These are phyloP conservation scores for Lateolabrax maculatus DNA, from an alignment of 2,797 vertebrate species.

Conservation along the genomic window DNA sequence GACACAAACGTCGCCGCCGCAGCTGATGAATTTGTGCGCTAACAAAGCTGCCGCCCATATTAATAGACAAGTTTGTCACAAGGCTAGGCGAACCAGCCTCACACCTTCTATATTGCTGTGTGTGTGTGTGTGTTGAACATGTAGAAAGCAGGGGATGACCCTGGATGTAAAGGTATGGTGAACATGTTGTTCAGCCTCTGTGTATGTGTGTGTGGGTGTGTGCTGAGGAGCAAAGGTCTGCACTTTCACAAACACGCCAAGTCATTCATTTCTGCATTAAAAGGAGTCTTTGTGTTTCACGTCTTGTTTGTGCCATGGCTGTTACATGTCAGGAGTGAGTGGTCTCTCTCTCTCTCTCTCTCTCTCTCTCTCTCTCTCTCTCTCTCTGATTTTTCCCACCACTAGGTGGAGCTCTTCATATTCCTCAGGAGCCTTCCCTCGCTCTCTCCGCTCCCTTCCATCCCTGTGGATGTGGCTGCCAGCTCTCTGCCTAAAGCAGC, in stretches of 20 bases:
- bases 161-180: fast-evolving
- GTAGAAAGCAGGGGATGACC: not conserved
- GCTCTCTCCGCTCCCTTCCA: not conserved
- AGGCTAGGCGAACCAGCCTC: not conserved
- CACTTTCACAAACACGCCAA: conserved; percentile 4
- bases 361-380: not conserved
- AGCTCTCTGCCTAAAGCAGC: conserved; percentile 62
- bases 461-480: conserved; percentile 48
- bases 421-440: conserved; percentile 42
- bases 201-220: not conserved
- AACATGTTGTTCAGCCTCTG: not conserved
- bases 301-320: conserved; percentile 12
- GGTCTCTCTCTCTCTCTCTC: not conserved
- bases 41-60: conserved; percentile 30
- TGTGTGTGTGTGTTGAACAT: not conserved
- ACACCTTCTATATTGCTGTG: conserved; percentile 7
- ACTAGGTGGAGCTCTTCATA: conserved; percentile 76
- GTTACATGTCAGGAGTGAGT: conserved; percentile 3
- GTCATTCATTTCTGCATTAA: conserved; percentile 3
- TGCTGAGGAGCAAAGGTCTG: not conserved
- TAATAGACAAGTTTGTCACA: conserved; percentile 21
- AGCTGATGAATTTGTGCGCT: not conserved
- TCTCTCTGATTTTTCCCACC: conserved; percentile 25
- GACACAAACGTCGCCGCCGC: not conserved
- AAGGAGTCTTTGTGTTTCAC: not conserved